phyloP scores from a whole-genome alignment of 2,113 vertebrate genomes.

The Columba janthina region DNA sequence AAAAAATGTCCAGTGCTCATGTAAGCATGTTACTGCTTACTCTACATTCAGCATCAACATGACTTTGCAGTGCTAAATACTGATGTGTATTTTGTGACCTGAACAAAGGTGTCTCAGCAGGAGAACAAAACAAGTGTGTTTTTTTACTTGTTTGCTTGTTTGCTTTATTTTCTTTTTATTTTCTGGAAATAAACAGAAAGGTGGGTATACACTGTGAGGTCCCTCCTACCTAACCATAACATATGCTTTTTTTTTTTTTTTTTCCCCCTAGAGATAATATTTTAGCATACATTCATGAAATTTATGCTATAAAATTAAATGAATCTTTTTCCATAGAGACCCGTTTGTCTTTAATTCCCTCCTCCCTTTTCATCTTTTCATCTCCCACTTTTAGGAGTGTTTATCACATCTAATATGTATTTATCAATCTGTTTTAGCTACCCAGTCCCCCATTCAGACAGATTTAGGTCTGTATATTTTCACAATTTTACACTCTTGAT shows the following conservation, averaged over 20 bases:
- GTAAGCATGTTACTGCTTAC: neutral
- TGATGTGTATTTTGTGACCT: neutral
- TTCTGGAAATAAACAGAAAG: neutral
- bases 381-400: neutral
- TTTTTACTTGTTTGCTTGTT: neutral
- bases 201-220: rapidly evolving
- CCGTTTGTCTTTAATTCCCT: neutral
- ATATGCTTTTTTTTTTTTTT: rapidly evolving
- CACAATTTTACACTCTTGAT: neutral
- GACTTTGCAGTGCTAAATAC: neutral
- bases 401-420: neutral
- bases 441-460: neutral
- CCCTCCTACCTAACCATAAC: neutral
- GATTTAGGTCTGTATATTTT: neutral
- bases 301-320: neutral
- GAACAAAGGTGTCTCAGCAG: neutral
- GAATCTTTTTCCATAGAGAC: neutral
- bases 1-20: rapidly evolving
- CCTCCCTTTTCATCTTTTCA: neutral
- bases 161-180: neutral
- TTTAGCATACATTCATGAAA: neutral
- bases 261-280: neutral
- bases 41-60: neutral
- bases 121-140: neutral
- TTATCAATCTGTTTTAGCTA: neutral